Evolutionary conservation across 1,140 invertebrate genomes (phyloP), one percentile per base, ranked within the genome.

Genomic region (Gonatopus flavifemur): DNA sequence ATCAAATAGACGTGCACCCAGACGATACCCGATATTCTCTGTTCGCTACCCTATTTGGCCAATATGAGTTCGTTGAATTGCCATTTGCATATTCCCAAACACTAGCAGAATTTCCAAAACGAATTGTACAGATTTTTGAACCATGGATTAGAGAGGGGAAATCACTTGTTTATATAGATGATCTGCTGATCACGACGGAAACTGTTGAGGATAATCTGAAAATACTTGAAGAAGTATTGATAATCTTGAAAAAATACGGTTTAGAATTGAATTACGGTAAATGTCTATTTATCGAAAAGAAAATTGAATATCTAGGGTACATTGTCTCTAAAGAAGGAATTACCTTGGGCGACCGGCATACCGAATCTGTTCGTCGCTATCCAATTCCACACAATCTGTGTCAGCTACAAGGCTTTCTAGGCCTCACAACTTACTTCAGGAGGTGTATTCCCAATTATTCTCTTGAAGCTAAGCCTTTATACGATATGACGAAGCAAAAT

Each of bases 371-470:
- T 0, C 6, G 12, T 0, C n/a, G 35, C 22, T 52, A 39, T 3
- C 48, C 40, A 0, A 2, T 8, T 0, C 41, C 52, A 0, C 13
- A 18, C 13, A 52, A 43, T 6, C 31, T 47, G 0, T 49, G 49
- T 19, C 8, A 57, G 37, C n/a, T 72, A 3, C 55, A 59, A 28
- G 43, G 42, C 7, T 69, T 66, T 28, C 19, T 71, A 13, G 61
- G 64, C 0, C 10, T 58, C 1, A 47, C 45, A 1, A 47, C 37
- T 13, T 70, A 64, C 41, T 55, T 68, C 18, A 12, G 65, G 4
- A 59, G 60, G 46, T 61, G 58, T 33, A 38, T 71, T n/a, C 33
- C 33, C 7, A n/a, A 36, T 7, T 36, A 13, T 13, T 6, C 33
- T 7, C 6, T 13, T 28, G 12, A 7, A 28, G 25, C 25, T 28